Evolutionary conservation across 2,797 vertebrate species (phyloP), one percentile per base, ranked within the genome.

Genomic region (Sparus aurata): DNA sequence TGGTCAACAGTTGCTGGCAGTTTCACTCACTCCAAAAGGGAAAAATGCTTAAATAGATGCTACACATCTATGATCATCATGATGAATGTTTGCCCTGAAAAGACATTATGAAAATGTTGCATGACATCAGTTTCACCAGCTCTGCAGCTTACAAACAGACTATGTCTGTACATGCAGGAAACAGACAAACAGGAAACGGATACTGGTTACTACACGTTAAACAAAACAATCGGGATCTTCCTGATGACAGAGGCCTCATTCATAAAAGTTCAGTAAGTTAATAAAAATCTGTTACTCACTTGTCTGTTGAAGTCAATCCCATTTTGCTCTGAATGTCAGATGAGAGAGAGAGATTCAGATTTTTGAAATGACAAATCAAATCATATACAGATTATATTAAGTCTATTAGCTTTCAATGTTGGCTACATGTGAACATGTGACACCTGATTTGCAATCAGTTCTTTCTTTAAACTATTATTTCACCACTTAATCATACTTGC

Each of bases 301-400:
- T 98, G 98, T 92, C 97, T 96, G 82, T 91, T 96, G 94, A 97
- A 99, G 92, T 97, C 94, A 78, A 98, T 93, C 80, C 97, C 96
- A 70, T 97, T 97, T 85, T 96, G 97, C 84, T 98, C 97, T 93
- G 87, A 94, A 90, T 94, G 95, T 96, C 53, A 66, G 90, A 79
- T 65, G 87, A 69, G 66, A 83, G 92, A 15, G 66, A 92, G 80
- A 66, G 5, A 65, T 27, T 73, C 17, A 82, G 12, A n/a, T 58
- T 25, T 60, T 43, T 47, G 43, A 73, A 70, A 77, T 15, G 13
- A n/a, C 1, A 73, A 59, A 57, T 47, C 1, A 30, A 17, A 34
- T 22, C 30, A 70, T 5, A 12, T 11, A 30, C 16, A 61, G 3
- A 34, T 62, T 3, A 49, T 6, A 25, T 22, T 12, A 7, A 23